These are phyloP conservation scores for Phylloscopus collybita DNA, from an alignment of 2,797 vertebrate genomes.

Conservation along the genomic window DNA sequence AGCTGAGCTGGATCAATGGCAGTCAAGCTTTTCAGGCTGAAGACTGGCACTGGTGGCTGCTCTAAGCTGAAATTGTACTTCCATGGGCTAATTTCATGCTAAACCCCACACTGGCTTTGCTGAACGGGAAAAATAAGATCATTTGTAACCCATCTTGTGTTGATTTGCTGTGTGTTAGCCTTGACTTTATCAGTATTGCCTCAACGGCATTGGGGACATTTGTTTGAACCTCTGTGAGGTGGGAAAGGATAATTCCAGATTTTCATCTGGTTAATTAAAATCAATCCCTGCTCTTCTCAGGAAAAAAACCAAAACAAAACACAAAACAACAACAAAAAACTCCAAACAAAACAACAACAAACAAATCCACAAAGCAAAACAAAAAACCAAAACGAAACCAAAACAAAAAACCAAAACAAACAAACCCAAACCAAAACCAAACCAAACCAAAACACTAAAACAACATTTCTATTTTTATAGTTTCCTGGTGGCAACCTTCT, in stretches of 20 bases:
- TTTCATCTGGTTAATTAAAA: neutral
- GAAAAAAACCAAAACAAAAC: accelerated
- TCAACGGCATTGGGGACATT: neutral
- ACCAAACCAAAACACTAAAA: neutral
- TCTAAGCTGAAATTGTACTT: neutral
- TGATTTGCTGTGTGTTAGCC: neutral
- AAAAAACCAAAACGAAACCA: too few species aligned
- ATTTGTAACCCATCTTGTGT: neutral
- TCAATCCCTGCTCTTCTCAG: neutral
- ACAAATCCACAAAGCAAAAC: too few species aligned
- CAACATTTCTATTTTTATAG: neutral
- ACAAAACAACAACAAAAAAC: too few species aligned
- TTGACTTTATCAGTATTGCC: neutral
- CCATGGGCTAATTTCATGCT: neutral
- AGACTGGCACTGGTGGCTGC: neutral
- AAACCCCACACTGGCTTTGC: neutral
- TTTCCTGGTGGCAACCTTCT: neutral
- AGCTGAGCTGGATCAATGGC: neutral
- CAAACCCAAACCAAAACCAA: too few species aligned
- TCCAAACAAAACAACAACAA: too few species aligned
- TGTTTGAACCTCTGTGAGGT: neutral
- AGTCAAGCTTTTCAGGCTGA: neutral
- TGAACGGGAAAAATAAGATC: neutral
- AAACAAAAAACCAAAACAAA: too few species aligned
- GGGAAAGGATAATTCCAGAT: neutral